Base-by-base conservation (phyloP, 2,888 invertebrate species). In the Fissipunctia ypsillon region DNA sequence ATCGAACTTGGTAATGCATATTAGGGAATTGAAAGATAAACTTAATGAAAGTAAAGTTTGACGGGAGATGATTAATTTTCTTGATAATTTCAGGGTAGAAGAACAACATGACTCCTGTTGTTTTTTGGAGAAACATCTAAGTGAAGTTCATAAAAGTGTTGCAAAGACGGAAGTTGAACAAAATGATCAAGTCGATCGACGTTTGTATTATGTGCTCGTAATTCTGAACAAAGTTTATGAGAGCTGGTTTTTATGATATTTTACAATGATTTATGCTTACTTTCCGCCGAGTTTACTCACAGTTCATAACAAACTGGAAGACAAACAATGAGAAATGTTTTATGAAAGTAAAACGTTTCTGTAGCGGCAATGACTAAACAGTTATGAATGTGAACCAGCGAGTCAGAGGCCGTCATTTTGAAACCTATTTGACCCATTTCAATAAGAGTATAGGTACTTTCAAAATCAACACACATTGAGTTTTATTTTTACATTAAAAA, bases 181-280 rank as follows among this genome's bases (percentile, higher is more conserved):
- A 35, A 78, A 59, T 54, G 5, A 76, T 22, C 38, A 48, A 54
- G n/a, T 19, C 48, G 54, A 77, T 77, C 54, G 60, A 76, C 19
- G 35, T 61, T n/a, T 56, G 61, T 56, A 61, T 57, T 63, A 77
- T 77, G 60, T 77, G 54, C 31, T 76, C 61, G 43, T 38, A 50
- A 77, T 35, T 70, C 31, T 12, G 28, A 41, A 56, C 54, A 61
- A 76, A 61, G 61, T 77, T 76, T 61, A 48, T 61, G 70, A 61
- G 22, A 69, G 38, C 22, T 16, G 1, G 31, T 77, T 76, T 76
- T 70, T 77, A 61, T 69, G 54, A 77, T 70, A 69, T 56, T 76
- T 70, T 43, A 69, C 60, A 54, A 48, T 50, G 52, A 69, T 76
- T 31, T 76, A 77, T 69, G 69, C 76, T 77, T 54, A 77, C 60